Percentiles rank a stretch among this genome's conserved stretches.
Conservation (phyloP, 2,888 invertebrate genomes). For the Ophioninae sp. region DNA sequence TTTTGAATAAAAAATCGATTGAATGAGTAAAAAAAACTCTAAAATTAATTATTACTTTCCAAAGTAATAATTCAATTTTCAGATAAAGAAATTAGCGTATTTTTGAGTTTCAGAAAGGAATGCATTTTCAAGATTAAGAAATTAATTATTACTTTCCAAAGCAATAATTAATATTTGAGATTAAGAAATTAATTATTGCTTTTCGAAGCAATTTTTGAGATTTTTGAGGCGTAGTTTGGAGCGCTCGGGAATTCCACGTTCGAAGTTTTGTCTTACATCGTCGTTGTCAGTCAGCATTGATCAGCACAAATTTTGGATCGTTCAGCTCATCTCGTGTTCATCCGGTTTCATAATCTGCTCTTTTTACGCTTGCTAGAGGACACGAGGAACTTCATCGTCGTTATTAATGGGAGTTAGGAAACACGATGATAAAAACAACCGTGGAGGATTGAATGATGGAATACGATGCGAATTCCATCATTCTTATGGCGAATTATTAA, state of each 20-base stretch:
- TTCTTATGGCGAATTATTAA: background rate
- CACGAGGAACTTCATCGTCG: background rate
- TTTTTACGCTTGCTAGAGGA: background rate
- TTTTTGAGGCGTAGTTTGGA: too few relatives aligned
- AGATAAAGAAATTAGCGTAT: too few relatives aligned
- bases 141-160: too few relatives aligned
- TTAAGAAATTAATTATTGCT: too few relatives aligned
- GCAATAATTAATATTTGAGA: too few relatives aligned
- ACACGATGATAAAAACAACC: background rate
- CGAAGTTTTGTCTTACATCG: slow-evolving; percentile 7
- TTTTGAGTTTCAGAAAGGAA: too few relatives aligned
- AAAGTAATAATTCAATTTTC: too few relatives aligned
- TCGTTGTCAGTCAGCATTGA: slow-evolving; percentile 8
- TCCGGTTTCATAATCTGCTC: background rate
- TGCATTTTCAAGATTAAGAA: too few relatives aligned
- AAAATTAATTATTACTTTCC: too few relatives aligned
- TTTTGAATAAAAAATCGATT: too few relatives aligned
- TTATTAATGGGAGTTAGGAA: background rate
- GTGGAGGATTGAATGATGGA: background rate
- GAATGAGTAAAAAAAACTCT: too few relatives aligned
- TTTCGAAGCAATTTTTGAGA: too few relatives aligned
- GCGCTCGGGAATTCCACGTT: background rate
- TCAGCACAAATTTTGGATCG: slow-evolving; percentile 40
- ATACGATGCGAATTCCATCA: background rate
- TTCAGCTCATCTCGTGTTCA: slow-evolving; percentile 27